Evolutionary conservation across 2,797 vertebrate genomes (phyloP), one percentile per base, ranked within the genome.

Genomic region (Chelon labrosus): DNA sequence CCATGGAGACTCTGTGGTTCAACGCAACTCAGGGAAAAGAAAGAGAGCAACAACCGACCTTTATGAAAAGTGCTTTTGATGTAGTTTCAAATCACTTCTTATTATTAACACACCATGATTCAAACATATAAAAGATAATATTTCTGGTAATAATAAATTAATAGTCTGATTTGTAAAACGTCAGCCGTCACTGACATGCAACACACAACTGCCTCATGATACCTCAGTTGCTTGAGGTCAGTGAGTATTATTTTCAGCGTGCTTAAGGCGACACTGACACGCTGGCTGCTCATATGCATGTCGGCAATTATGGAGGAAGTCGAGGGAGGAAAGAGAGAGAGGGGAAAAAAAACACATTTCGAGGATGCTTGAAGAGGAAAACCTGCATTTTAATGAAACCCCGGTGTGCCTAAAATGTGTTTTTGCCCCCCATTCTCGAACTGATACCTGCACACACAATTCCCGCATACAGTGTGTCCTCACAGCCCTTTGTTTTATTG

Each of bases 181-280:
- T 11, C 22, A 17, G 6, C 46, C 58, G 11, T 12, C 4, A 56
- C 22, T 6, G 9, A 44, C 19, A 3, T 50, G 46, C 31, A 46
- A 13, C 17, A 14, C 16, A 54, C 7, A 17, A 6, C 13, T 57
- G 9, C n/a, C 27, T 44, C 11, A 6, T 38, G 17, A 17, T 7
- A 38, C 49, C 50, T 19, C 7, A 39, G 16, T 7, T 7, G 7
- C 37, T 49, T 20, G 20, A 27, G 52, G 51, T 63, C n/a, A 58
- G n/a, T 19, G 38, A 53, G 31, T 22, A 61, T 17, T 16, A 31
- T 31, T 31, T 31, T 31, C 31, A 31, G 31, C 7, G 31, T 44
- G 50, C 51, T 66, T 56, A 17, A 77, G 59, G 53, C 49, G 14
- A 65, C 49, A 41, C 42, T 57, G 56, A 59, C 14, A 50, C 22